Base-by-base conservation (phyloP, 2,113 vertebrate genomes). In the Odontesthes bonariensis region DNA sequence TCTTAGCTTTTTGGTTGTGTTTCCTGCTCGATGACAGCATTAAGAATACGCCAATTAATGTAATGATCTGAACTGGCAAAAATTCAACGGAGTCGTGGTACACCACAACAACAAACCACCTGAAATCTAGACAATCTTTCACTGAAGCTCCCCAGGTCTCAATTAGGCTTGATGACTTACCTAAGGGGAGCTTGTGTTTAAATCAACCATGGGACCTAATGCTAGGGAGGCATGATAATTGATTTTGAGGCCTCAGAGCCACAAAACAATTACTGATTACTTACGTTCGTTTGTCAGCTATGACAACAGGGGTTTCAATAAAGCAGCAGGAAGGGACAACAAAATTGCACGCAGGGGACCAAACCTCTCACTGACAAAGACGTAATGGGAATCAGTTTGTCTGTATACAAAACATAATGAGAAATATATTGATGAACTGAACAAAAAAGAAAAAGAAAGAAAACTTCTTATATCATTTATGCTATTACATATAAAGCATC, bases 81-180 rank as follows among this genome's bases (percentile, higher is more conserved):
- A 55, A 55, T 32, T 11, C 40, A 71, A 16, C 62, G 60, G 62
- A 10, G 19, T 17, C 1, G 4, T 46, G 60, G 38, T 27, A 49
- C 59, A 64, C 63, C 53, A 72, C 59, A 60, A 31, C 19, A n/a
- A 55, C 17, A 61, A 78, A 66, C 53, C 64, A 73, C 3, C 53
- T 57, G 13, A 63, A 78, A 81, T 66, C 60, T 53, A 78, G 77
- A 64, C 46, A 4, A 13, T 73, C 46, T 57, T 49, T 42, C 60
- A 51, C 17, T 51, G 57, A 42, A 69, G 61, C 70, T 93, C 89
- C 91, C 87, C 83, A 91, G 91, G 75, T 92, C 88, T 92, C 83
- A 93, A 94, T 93, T 93, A 93, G 86, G 75, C 57, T 78, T 94
- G 92, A 94, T 95, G 90, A 92, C 82, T 88, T 55, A 85, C 88